Evolutionary conservation across 2,113 vertebrate genomes (phyloP).

Genomic region (Urocynchramus pylzowi): DNA sequence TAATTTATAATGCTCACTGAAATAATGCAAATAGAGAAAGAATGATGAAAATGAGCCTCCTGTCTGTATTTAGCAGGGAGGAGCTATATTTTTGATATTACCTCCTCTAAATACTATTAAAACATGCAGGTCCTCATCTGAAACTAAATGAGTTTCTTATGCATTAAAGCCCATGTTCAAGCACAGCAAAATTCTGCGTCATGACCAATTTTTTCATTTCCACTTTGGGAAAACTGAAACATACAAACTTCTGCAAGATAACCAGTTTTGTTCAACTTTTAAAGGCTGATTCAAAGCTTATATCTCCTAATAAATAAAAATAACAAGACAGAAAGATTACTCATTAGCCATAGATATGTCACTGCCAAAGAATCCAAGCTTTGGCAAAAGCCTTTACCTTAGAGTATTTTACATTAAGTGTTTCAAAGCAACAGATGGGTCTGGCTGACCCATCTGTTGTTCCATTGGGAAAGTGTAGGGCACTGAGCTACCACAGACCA

Average conservation of each 20-base stretch:
- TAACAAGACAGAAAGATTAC: background rate
- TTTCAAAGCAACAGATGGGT: background rate
- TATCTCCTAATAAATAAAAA: background rate
- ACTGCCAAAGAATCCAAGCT: background rate
- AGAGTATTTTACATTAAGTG: background rate
- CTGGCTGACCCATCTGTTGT: background rate
- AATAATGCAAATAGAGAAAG: background rate
- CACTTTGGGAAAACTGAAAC: background rate
- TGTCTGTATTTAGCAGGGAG: background rate
- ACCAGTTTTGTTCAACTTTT: background rate
- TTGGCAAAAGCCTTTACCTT: background rate
- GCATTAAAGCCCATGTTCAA: background rate
- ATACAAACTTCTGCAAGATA: background rate
- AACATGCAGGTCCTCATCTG: background rate
- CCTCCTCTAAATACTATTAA: background rate
- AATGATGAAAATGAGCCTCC: background rate
- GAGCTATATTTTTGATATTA: background rate
- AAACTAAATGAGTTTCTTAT: background rate
- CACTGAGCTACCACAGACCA: background rate
- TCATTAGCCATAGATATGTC: background rate
- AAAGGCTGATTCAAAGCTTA: background rate
- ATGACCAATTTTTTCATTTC: background rate
- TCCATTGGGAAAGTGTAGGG: background rate
- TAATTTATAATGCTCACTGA: background rate
- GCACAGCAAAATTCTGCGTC: background rate